A percentile compares a stretch with the other conserved stretches of the same genome.
Evolutionary conservation across 2,113 vertebrate species (phyloP).

Genomic region (Prunella fulvescens): DNA sequence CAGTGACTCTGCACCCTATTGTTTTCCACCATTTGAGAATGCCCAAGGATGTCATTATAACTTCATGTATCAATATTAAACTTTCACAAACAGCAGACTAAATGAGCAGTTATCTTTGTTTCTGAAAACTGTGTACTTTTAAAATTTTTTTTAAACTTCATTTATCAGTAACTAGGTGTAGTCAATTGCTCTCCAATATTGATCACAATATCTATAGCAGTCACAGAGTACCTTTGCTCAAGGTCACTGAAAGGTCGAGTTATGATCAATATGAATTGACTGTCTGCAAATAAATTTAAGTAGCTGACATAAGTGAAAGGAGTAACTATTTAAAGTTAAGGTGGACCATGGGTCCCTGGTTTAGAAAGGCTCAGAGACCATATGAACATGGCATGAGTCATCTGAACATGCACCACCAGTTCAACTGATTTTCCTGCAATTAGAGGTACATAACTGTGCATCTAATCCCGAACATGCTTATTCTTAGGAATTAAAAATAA

Average conservation of each 20-base stretch:
- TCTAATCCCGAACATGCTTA: background rate
- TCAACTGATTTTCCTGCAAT: background rate
- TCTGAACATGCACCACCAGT: background rate
- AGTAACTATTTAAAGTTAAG: slow-evolving; percentile 80
- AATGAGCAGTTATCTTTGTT: slow-evolving; percentile 80
- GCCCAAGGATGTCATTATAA: slow-evolving; percentile 78
- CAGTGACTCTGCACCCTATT: slow-evolving; percentile 69
- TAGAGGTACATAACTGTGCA: background rate
- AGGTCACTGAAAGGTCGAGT: slow-evolving; percentile 83
- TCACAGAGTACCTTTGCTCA: slow-evolving; percentile 80
- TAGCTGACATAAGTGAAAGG: slow-evolving; percentile 79
- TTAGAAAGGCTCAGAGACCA: background rate
- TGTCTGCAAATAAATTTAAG: slow-evolving; percentile 85
- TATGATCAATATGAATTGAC: slow-evolving; percentile 90
- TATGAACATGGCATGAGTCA: background rate
- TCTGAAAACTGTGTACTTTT: slow-evolving; percentile 72
- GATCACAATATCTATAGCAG: slow-evolving; percentile 86
- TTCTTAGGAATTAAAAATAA: background rate
- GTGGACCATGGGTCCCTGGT: slow-evolving; percentile 67
- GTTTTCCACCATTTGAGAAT: slow-evolving; percentile 73
- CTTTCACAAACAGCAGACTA: slow-evolving; percentile 75
- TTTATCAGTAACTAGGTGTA: slow-evolving; percentile 84
- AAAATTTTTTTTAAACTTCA: slow-evolving; percentile 54
- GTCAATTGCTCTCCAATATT: slow-evolving; percentile 82
- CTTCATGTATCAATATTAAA: slow-evolving; percentile 80